Evolutionary conservation across 2,888 invertebrate genomes (phyloP).

Genomic region (Mythimna lalbum): DNA sequence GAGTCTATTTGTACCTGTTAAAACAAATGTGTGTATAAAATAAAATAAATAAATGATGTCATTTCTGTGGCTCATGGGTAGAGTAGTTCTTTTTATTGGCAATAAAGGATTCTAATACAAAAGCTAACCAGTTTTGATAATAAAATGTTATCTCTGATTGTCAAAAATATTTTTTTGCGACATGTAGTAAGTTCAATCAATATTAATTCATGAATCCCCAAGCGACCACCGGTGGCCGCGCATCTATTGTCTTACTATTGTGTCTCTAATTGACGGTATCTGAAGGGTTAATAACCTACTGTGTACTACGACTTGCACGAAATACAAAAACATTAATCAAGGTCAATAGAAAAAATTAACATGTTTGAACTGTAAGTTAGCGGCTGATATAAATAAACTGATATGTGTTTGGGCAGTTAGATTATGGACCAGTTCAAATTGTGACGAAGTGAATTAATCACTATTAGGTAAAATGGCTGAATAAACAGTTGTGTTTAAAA

Average conservation of each 20-base stretch:
- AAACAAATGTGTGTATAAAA: too few species aligned
- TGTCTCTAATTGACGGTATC: too few species aligned
- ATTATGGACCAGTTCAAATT: slow-evolving; percentile 26
- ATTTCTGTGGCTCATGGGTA: neutral
- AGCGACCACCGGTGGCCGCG: too few species aligned
- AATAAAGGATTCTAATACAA: neutral
- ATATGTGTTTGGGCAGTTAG: slow-evolving; percentile 38
- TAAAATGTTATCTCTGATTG: neutral
- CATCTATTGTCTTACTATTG: too few species aligned
- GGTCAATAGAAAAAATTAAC: slow-evolving; percentile 31
- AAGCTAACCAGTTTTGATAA: too few species aligned
- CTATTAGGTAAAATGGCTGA: neutral
- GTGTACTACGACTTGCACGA: slow-evolving; percentile 4
- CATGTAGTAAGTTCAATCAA: neutral
- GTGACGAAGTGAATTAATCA: neutral
- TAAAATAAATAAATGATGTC: neutral
- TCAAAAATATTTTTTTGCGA: neutral
- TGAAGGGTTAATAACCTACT: too few species aligned
- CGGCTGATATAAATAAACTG: slow-evolving; percentile 40
- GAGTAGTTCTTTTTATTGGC: neutral
- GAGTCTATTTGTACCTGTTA: too few species aligned
- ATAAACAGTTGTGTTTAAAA: neutral
- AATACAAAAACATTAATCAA: slow-evolving; percentile 40
- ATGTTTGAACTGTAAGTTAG: slow-evolving; percentile 13
- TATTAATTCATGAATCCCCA: too few species aligned